Percentiles rank a stretch among this genome's conserved stretches.
phyloP scores from a whole-genome alignment of 2,888 invertebrate genomes.

The Aricia artaxerxes region DNA sequence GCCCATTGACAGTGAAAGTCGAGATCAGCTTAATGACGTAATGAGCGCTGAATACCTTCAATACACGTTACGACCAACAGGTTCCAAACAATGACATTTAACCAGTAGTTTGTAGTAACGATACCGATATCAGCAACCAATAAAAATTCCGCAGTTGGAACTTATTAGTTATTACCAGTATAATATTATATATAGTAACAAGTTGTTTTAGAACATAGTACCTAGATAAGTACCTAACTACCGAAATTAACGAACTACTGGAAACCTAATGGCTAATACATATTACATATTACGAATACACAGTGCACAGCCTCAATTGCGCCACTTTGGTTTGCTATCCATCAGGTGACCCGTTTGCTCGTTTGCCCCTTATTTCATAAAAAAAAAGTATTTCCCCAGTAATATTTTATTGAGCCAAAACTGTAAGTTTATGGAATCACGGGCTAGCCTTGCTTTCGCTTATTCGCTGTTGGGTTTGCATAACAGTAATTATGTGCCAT shows the following conservation, averaged over 20 bases:
- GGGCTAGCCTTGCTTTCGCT: background rate
- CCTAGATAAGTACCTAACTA: no score
- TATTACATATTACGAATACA: no score
- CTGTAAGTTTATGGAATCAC: background rate
- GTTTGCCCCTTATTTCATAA: background rate
- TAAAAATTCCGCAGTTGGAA: background rate
- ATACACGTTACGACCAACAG: slow-evolving; percentile 12
- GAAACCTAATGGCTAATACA: no score
- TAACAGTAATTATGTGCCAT: slow-evolving; percentile 4
- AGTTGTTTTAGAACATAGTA: no score
- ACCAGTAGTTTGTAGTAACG: background rate
- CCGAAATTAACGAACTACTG: no score
- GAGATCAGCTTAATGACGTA: slow-evolving; percentile 33
- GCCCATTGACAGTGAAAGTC: slow-evolving; percentile 39
- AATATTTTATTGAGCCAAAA: background rate
- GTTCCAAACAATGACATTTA: slow-evolving; percentile 16
- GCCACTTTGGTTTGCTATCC: no score
- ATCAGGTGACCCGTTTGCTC: no score
- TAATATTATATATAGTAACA: no score
- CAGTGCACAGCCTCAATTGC: no score
- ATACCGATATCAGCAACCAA: background rate
- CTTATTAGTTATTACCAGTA: no score
- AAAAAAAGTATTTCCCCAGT: background rate
- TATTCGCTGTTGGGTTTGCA: background rate
- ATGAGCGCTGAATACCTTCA: slow-evolving; percentile 31